Conservation (phyloP, 2,888 invertebrate genomes). For the Argyresthia albistria region DNA sequence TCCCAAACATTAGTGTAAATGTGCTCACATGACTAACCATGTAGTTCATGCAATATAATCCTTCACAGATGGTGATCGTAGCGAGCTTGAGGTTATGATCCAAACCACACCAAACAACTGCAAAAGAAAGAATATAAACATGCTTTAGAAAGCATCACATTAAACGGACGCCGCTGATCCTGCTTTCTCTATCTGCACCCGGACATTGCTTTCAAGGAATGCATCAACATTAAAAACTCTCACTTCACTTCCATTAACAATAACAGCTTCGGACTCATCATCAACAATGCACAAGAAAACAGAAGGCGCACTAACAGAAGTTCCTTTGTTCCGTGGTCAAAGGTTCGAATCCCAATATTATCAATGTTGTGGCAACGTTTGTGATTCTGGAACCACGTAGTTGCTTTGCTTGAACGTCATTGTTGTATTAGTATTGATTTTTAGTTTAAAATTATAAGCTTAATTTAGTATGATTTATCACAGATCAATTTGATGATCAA, state of each 20-base stretch:
- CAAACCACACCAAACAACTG: conserved; percentile 74
- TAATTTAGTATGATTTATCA: not conserved
- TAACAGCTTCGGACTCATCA: conserved; percentile 16
- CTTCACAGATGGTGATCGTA: conserved; percentile 74
- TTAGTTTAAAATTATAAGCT: not conserved
- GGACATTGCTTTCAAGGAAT: conserved; percentile 64
- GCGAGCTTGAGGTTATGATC: conserved; percentile 73
- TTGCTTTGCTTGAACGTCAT: conserved; percentile 10
- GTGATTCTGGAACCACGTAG: not conserved
- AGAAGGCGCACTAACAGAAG: conserved; percentile 54
- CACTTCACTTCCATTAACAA: conserved; percentile 14
- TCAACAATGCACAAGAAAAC: conserved; percentile 53
- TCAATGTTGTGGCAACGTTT: conserved; percentile 23
- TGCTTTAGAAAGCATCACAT: conserved; percentile 66
- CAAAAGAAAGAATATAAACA: conserved; percentile 73
- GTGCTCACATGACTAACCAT: conserved; percentile 39
- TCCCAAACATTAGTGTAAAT: conserved; percentile 12
- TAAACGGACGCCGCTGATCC: conserved; percentile 42
- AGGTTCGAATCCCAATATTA: conserved; percentile 45
- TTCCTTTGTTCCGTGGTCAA: conserved; percentile 47
- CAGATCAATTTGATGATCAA: not conserved
- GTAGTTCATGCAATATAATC: conserved; percentile 68
- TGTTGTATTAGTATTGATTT: conserved; percentile 15
- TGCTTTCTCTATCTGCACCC: conserved; percentile 64
- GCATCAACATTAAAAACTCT: conserved; percentile 32